Percentiles rank a stretch among this genome's conserved stretches.
phyloP scores from a whole-genome alignment of 1,140 invertebrate species.

The Brachionus sp. region DNA sequence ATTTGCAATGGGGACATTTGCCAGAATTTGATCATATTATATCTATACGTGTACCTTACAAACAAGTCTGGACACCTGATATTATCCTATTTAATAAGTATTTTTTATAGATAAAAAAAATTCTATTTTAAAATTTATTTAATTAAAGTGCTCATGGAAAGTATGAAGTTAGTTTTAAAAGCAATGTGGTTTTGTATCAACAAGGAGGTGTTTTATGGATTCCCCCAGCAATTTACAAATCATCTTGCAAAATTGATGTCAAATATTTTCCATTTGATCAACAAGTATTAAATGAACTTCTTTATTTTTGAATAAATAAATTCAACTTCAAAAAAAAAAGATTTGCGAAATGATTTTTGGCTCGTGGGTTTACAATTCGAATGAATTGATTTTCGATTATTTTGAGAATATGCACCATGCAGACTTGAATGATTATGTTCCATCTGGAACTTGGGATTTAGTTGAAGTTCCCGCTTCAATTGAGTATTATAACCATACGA shows the following conservation, averaged over 20 bases:
- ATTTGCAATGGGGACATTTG: slow-evolving; percentile 38
- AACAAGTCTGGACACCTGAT: slow-evolving; percentile 99
- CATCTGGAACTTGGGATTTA: slow-evolving; percentile 95
- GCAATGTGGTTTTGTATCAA: slow-evolving; percentile 89
- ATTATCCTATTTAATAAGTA: slow-evolving; percentile 99
- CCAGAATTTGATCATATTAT: slow-evolving; percentile 82
- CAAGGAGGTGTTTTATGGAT: slow-evolving; percentile 91
- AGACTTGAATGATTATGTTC: slow-evolving; percentile 90
- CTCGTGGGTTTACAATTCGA: slow-evolving; percentile 21
- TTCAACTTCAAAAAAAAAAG: slow-evolving; percentile 67
- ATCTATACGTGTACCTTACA: slow-evolving; percentile 86
- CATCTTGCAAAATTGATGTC: slow-evolving; percentile 97
- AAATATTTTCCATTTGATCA: slow-evolving; percentile 95
- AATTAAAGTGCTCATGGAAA: slow-evolving; percentile 56
- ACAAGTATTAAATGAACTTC: slow-evolving; percentile 72
- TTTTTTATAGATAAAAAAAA: slow-evolving; percentile 56
- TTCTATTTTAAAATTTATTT: slow-evolving; percentile 18
- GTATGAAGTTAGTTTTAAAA: slow-evolving; percentile 74
- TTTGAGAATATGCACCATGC: slow-evolving; percentile 92
- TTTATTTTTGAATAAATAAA: not conserved
- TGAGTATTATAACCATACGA: slow-evolving; percentile 68
- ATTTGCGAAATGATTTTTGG: slow-evolving; percentile 56
- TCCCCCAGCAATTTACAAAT: slow-evolving; percentile 96
- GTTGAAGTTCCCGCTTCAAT: slow-evolving; percentile 76
- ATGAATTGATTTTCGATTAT: slow-evolving; percentile 85